Percentiles rank a stretch among this genome's conserved stretches.
phyloP scores from a whole-genome alignment of 2,113 vertebrate species.

The Chrysochloris asiatica region DNA sequence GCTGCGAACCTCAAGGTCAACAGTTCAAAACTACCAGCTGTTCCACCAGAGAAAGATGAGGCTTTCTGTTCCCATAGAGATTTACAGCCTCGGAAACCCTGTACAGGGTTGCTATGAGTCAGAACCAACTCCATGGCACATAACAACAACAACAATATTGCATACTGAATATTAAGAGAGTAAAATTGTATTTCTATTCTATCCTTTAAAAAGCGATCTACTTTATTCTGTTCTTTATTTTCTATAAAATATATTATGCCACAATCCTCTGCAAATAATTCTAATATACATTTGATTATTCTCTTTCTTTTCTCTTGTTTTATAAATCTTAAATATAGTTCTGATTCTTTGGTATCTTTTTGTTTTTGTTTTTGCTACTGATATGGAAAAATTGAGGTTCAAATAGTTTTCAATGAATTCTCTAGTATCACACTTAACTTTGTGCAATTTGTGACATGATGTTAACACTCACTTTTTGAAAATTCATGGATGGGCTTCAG shows the following conservation, averaged over 20 bases:
- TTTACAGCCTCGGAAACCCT: no score
- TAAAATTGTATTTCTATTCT: neutral
- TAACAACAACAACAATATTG: no score
- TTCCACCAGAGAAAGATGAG: no score
- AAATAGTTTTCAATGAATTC: neutral
- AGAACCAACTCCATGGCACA: no score
- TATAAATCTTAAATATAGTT: neutral
- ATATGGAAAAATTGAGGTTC: neutral
- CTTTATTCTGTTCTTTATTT: neutral
- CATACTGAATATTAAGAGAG: no score
- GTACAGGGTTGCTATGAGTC: no score
- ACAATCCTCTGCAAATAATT: neutral
- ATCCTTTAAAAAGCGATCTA: slow-evolving; percentile 10
- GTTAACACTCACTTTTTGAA: neutral
- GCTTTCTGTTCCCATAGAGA: no score
- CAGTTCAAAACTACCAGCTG: no score
- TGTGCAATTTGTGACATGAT: neutral
- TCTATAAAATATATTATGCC: neutral
- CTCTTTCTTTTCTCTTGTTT: neutral
- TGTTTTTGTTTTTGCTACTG: neutral
- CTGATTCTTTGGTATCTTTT: neutral
- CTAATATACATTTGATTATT: neutral
- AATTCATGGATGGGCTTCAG: neutral
- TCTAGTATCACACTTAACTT: neutral
- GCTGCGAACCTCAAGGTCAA: no score